Evolutionary conservation across 2,113 vertebrate species (phyloP).

Genomic region (Carlito syrichta): DNA sequence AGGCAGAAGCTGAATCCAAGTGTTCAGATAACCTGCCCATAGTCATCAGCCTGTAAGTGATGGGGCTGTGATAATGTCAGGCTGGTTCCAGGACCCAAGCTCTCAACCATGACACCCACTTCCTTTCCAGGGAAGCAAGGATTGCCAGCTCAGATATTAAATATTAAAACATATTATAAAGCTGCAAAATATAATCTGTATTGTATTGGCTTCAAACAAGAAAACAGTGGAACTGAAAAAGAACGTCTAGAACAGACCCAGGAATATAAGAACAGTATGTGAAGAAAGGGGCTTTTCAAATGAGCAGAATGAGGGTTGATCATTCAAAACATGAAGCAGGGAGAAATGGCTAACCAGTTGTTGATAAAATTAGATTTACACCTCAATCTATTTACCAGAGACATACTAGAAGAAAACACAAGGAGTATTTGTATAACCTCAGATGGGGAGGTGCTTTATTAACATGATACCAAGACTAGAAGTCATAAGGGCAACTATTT

Average conservation of each 20-base stretch:
- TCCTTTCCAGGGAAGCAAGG: neutral
- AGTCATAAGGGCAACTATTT: neutral
- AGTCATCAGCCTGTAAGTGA: neutral
- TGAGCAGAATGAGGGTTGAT: neutral
- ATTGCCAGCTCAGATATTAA: neutral
- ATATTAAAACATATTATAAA: neutral
- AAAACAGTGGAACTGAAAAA: neutral
- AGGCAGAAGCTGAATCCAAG: neutral
- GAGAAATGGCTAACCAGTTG: neutral
- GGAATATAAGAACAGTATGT: neutral
- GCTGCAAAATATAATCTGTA: neutral
- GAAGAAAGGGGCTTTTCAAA: neutral
- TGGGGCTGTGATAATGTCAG: neutral
- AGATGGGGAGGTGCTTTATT: neutral
- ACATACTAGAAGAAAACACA: neutral
- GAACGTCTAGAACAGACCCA: neutral
- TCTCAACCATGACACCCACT: neutral
- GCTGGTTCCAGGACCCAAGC: neutral
- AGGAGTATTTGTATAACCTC: neutral
- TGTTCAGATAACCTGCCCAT: neutral
- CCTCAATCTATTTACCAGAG: neutral
- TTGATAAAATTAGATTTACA: neutral
- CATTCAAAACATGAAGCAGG: neutral
- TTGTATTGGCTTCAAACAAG: neutral
- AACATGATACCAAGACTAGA: neutral